phyloP scores from a whole-genome alignment of 2,797 vertebrate genomes.

The Aeoliscus strigatus region DNA sequence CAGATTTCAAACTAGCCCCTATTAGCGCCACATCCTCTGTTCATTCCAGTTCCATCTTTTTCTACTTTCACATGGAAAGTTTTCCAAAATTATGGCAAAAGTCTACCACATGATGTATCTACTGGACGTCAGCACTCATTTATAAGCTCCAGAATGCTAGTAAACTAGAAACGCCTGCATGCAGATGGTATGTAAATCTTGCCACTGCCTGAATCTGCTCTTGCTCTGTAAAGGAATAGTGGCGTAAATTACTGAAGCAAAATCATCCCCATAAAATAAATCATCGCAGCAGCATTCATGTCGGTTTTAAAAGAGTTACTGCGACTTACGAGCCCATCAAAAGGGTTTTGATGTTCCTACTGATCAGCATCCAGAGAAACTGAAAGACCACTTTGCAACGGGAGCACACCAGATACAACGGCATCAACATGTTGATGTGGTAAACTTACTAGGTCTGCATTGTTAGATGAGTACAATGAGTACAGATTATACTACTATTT shows the following conservation, averaged over 20 bases:
- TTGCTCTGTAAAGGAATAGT: constrained; percentile 31
- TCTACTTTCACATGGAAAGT: constrained; percentile 37
- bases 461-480: no score
- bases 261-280: constrained; percentile 36
- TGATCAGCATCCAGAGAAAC: no score
- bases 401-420: no score
- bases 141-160: constrained; percentile 25
- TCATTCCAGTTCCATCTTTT: no score
- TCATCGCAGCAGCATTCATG: constrained; percentile 36
- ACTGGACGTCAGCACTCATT: constrained; percentile 30
- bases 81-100: constrained; percentile 24
- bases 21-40: no score
- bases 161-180: constrained; percentile 23
- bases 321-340: constrained; percentile 25
- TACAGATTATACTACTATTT: no score
- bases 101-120: no score
- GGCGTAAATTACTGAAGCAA: constrained; percentile 30
- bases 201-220: constrained; percentile 30
- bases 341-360: no score
- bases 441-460: no score
- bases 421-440: no score
- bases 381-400: no score
- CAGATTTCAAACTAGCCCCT: no score
- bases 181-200: constrained; percentile 49
- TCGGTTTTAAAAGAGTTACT: constrained; percentile 24